Conservation (phyloP, 2,888 invertebrate species). For the Drosophila peninsularis region DNA sequence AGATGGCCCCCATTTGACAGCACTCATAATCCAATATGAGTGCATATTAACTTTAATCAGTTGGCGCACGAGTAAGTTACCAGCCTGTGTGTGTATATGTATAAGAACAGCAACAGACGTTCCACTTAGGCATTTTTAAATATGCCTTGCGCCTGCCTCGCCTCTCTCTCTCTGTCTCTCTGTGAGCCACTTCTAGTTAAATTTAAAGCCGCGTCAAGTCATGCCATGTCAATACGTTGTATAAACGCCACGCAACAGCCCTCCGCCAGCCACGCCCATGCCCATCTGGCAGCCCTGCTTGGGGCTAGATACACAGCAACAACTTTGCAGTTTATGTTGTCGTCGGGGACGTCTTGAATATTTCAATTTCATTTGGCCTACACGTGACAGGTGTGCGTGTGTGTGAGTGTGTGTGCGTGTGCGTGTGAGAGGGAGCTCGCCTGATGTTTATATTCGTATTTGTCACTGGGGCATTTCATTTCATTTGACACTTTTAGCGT, state of each 20-base stretch:
- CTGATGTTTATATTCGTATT: conserved; percentile 56
- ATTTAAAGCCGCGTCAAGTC: conserved; percentile 64
- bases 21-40: conserved; percentile 79
- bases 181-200: conserved; percentile 30
- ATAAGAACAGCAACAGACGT: conserved; percentile 46
- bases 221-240: conserved; percentile 51
- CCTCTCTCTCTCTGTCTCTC: neutral
- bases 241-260: neutral
- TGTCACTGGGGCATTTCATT: conserved; percentile 73
- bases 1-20: conserved; percentile 61
- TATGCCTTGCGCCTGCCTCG: conserved; percentile 23
- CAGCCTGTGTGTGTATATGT: conserved; percentile 3
- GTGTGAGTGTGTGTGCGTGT: conserved; percentile 3
- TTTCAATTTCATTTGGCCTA: conserved; percentile 78
- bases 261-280: neutral
- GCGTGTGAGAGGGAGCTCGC: conserved; percentile 11
- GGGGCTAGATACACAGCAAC: conserved; percentile 16
- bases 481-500: conserved; percentile 67
- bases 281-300: neutral
- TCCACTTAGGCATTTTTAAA: conserved; percentile 68
- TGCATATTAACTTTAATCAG: conserved; percentile 79
- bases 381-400: conserved; percentile 62
- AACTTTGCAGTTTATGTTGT: conserved; percentile 39
- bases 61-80: conserved; percentile 65
- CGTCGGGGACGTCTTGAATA: conserved; percentile 58